Conservation (phyloP, 2,888 invertebrate genomes). For the Bimastos eiseni region DNA sequence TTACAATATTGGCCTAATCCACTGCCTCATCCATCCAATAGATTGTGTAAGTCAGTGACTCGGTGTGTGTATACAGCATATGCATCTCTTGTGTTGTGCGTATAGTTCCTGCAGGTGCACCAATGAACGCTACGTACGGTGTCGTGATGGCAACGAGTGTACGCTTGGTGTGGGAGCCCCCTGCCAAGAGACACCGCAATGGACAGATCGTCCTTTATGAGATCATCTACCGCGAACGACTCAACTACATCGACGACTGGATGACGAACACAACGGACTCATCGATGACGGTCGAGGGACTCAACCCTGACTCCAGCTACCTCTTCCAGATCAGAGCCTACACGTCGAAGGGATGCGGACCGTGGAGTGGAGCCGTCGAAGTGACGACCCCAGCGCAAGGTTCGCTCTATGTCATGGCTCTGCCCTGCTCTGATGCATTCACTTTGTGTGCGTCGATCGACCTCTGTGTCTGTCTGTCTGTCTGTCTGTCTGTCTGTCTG, state of each 20-base stretch:
- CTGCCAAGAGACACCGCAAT: conserved; percentile 32
- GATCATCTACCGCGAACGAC: conserved; percentile 26
- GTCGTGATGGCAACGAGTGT: conserved; percentile 29
- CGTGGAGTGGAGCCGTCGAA: conserved; percentile 32
- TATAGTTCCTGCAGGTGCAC: conserved; percentile 31
- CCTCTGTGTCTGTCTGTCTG: too few relatives aligned
- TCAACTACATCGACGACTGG: conserved; percentile 35
- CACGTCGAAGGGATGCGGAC: conserved; percentile 31
- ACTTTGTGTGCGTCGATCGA: too few relatives aligned
- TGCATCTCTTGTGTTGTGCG: neutral
- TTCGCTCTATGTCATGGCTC: neutral
- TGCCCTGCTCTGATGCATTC: too few relatives aligned
- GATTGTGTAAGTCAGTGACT: neutral
- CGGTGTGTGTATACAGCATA: neutral
- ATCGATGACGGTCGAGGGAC: conserved; percentile 20
- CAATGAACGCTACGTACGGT: conserved; percentile 30
- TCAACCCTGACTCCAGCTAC: conserved; percentile 19
- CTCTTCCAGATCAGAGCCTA: conserved; percentile 36
- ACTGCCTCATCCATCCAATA: neutral
- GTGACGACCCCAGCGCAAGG: conserved; percentile 27
- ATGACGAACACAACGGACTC: conserved; percentile 37
- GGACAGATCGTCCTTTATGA: conserved; percentile 36
- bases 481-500: too few relatives aligned
- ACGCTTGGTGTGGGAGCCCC: conserved; percentile 32
- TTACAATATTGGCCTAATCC: too few relatives aligned